phyloP scores from a whole-genome alignment of 2,113 vertebrate species.

The Loxodonta africana region DNA sequence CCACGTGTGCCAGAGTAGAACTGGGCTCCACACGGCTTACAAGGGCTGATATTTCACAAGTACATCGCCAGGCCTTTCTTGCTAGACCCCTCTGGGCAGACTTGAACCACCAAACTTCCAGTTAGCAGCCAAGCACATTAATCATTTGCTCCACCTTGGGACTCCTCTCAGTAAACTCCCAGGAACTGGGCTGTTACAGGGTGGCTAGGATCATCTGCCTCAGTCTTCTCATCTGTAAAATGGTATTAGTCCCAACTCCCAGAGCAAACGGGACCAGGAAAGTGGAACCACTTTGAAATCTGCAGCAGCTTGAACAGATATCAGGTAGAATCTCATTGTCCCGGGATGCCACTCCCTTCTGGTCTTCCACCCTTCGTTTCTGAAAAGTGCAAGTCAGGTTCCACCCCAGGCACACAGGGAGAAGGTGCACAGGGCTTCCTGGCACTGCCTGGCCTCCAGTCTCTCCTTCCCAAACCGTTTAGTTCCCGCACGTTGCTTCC shows the following conservation, averaged over 20 bases:
- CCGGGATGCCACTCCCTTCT: too few relatives aligned
- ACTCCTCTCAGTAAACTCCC: not conserved
- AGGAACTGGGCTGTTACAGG: not conserved
- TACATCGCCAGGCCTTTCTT: not conserved
- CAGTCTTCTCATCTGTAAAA: not conserved
- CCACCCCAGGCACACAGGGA: not conserved
- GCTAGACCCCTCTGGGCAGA: not conserved
- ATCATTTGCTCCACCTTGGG: not conserved
- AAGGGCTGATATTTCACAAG: not conserved
- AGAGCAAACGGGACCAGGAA: not conserved
- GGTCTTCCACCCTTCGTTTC: not conserved
- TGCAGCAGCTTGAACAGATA: too few relatives aligned
- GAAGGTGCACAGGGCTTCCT: not conserved
- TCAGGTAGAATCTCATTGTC: not conserved
- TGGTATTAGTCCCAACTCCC: not conserved
- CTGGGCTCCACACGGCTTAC: too few relatives aligned
- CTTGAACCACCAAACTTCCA: too few relatives aligned
- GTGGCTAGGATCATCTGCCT: not conserved
- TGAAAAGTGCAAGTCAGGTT: too few relatives aligned
- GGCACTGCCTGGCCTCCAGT: fast-evolving
- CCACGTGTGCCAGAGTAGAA: too few relatives aligned
- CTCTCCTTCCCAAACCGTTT: not conserved
- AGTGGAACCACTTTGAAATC: not conserved
- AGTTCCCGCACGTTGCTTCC: not conserved
- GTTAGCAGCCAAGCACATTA: too few relatives aligned